Evolutionary conservation across 1,140 invertebrate genomes (phyloP), one percentile per base, ranked within the genome.

Genomic region (Bombus difficillimus): DNA sequence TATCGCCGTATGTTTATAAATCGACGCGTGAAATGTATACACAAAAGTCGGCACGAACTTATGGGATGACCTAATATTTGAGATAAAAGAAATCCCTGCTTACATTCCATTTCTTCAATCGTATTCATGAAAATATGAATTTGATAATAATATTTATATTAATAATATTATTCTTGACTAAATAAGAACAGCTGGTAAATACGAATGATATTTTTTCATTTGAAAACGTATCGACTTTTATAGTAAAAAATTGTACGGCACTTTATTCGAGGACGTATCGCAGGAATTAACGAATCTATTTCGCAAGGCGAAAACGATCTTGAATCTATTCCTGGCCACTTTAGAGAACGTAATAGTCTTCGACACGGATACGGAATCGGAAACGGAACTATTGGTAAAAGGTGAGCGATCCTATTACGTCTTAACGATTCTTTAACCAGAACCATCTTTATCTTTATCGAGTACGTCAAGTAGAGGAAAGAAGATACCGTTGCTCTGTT

Each of bases 221-320:
- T 22, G 10, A 5, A 41, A 39, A 32, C 18, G 4, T 4, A 43
- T 34, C 8, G 25, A 34, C 47, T 78, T 90, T 89, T 92, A 18
- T 62, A 95, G 94, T 43, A 76, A 88, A 82, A 86, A 64, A 68
- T 79, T 78, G 59, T 93, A 94, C 73, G 91, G 81, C 41, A 82
- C 43, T 4, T 83, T 91, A 57, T 91, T 91, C 66, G 78, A 89
- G 43, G 72, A 90, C 62, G 53, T 91, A 68, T 81, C 88, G n/a
- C 84, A 91, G 12, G 86, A 92, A 74, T 79, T 95, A 39, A 92
- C 86, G n/a, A 85, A 75, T 85, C 73, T 94, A 41, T 94, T 94
- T 90, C 87, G 84, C n/a, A 93, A 93, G 34, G 89, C 92, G 18
- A 85, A 89, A 32, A 77, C 77, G n/a, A 88, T 92, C 59, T 89